Evolutionary conservation across 2,888 invertebrate genomes (phyloP), one percentile per base, ranked within the genome.

Genomic region (Harpagoxenus sublaevis): DNA sequence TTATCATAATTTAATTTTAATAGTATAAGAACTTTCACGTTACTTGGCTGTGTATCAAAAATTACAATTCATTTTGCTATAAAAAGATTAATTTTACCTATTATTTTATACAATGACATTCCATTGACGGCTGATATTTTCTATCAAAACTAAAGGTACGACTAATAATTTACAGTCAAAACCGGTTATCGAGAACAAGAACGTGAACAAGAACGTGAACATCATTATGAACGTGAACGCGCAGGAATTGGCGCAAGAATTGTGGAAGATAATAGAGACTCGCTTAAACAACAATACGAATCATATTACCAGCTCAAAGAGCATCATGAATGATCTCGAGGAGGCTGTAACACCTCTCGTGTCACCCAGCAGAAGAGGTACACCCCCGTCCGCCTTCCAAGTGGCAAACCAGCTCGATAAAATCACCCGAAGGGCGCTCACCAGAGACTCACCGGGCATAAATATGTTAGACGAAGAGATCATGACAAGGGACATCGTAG

Each of bases 151-250:
- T 48, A 18, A 60, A 28, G 4, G 6, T 42, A 2, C 10, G n/a
- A 68, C 9, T 66, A 10, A 0, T n/a, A 68, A 28, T 12, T 79
- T 48, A 18, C 39, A 78, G 42, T 8, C 39, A 6, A 77, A 84
- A 15, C 84, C 88, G 18, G 28, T 89, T 9, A 87, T 91, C 5
- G 75, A 89, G 12, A 92, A 48, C 5, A 42, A 35, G 6, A 35
- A 35, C 35, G 45, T 45, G 10, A 45, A 92, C 62, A 91, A 90
- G 78, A 92, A 92, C 48, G 88, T 92, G 6, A 92, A 92, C 51
- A 84, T 92, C 51, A 86, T 92, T 31, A 88, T 92, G 18, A 92
- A 92, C 75, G 82, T 92, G 15, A 87, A 92, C 60, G 85, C 92
- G n/a, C 88, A 89, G 53, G 87, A 89, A n/a, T 83, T 92, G 5